Conservation (phyloP, 2,888 invertebrate species). For the Endomychus coccineus region DNA sequence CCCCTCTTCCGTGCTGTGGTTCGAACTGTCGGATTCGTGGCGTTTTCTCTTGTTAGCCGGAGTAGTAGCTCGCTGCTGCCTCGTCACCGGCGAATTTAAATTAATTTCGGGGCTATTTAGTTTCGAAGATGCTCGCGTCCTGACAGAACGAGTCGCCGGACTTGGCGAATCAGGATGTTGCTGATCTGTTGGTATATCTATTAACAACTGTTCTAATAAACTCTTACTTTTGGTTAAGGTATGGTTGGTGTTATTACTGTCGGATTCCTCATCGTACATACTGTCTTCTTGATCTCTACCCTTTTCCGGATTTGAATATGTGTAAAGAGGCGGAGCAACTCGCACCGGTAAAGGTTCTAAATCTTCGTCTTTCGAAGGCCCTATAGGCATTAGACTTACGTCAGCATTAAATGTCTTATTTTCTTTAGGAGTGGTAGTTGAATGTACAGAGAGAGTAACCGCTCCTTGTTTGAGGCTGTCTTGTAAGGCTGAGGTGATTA, state of each 20-base stretch:
- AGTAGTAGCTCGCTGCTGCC: slow-evolving; percentile 17
- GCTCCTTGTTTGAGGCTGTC: slow-evolving; percentile 7
- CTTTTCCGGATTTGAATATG: slow-evolving; percentile 69
- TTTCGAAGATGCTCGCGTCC: slow-evolving; percentile 62
- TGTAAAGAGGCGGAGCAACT: slow-evolving; percentile 66
- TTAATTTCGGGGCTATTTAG: slow-evolving; percentile 55
- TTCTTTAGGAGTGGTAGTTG: neutral
- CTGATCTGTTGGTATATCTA: slow-evolving; percentile 64
- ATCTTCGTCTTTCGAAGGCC: slow-evolving; percentile 30
- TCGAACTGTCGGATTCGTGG: slow-evolving; percentile 71
- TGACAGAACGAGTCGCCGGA: slow-evolving; percentile 47
- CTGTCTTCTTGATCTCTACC: slow-evolving; percentile 20
- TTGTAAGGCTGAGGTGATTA: slow-evolving; percentile 6
- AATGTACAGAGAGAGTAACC: slow-evolving; percentile 4
- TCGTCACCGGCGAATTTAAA: slow-evolving; percentile 32
- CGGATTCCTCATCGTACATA: slow-evolving; percentile 14
- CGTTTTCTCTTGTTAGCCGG: slow-evolving; percentile 59
- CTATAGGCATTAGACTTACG: slow-evolving; percentile 26
- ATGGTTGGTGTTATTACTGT: slow-evolving; percentile 13
- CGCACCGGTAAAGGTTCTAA: slow-evolving; percentile 61
- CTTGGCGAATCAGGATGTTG: slow-evolving; percentile 35
- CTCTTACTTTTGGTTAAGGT: slow-evolving; percentile 50
- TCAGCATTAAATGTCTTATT: slow-evolving; percentile 22
- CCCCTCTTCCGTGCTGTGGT: slow-evolving; percentile 46
- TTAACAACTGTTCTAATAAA: slow-evolving; percentile 69